phyloP scores from a whole-genome alignment of 2,888 invertebrate genomes.

The Yponomeuta malinellus region DNA sequence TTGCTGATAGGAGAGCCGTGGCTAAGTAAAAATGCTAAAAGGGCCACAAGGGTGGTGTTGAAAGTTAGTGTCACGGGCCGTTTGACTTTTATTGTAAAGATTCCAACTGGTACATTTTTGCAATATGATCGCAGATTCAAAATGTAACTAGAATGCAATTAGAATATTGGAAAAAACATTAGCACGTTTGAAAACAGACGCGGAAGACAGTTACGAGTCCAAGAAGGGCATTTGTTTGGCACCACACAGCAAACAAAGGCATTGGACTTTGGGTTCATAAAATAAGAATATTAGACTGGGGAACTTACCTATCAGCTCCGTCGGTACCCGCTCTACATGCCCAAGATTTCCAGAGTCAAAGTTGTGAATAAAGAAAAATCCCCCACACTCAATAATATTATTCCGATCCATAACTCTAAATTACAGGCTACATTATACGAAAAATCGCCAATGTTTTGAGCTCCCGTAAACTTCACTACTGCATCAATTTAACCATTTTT shows the following conservation, averaged over 20 bases:
- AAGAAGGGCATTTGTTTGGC: constrained; percentile 4
- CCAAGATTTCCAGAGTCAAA: constrained; percentile 95
- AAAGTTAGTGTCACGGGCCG: too few species aligned
- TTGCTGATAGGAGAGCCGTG: too few species aligned
- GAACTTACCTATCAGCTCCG: constrained; percentile 73
- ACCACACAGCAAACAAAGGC: background rate
- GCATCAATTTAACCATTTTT: constrained; percentile 46
- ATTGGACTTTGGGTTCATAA: background rate
- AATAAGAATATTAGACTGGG: background rate
- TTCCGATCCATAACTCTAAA: constrained; percentile 62
- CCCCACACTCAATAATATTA: constrained; percentile 78
- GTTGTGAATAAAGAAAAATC: constrained; percentile 88
- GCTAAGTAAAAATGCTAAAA: too few species aligned
- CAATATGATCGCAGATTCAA: background rate
- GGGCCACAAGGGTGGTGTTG: too few species aligned
- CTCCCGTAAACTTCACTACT: constrained; percentile 47
- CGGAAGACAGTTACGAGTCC: background rate
- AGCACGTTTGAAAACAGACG: background rate
- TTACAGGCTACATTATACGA: constrained; percentile 65
- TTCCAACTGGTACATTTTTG: background rate
- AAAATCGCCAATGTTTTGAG: constrained; percentile 46
- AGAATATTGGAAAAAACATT: background rate
- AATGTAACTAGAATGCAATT: background rate
- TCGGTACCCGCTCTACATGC: constrained; percentile 83
- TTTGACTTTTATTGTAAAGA: too few species aligned